These are phyloP conservation scores for Chelonus formosanus DNA, from an alignment of 2,888 invertebrate species.

Conservation along the genomic window DNA sequence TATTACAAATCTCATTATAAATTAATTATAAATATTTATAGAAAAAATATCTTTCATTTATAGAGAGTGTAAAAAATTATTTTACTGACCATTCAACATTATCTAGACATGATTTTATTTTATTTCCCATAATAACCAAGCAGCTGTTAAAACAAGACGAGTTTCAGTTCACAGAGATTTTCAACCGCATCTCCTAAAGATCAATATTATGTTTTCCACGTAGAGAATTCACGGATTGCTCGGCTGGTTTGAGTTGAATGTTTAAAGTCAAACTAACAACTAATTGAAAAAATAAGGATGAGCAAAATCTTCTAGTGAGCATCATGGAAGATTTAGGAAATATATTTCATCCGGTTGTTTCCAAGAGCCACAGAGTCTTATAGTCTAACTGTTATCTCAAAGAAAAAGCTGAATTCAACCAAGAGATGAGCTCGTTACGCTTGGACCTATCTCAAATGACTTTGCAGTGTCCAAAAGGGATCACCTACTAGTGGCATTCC, in stretches of 20 bases:
- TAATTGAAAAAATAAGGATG: not conserved
- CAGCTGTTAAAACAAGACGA: conserved; percentile 29
- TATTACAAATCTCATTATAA: no score
- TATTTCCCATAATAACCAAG: conserved; percentile 8
- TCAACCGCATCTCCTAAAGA: conserved; percentile 22
- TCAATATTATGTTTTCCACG: conserved; percentile 29
- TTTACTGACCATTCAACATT: not conserved
- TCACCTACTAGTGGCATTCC: not conserved
- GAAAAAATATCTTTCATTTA: no score
- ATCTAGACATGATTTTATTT: not conserved
- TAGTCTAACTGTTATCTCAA: conserved; percentile 5
- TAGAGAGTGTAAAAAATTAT: not conserved
- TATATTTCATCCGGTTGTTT: not conserved
- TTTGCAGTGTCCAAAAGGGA: not conserved
- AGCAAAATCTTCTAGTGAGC: conserved; percentile 4
- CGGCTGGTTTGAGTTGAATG: not conserved
- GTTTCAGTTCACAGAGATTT: conserved; percentile 17
- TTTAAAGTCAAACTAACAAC: not conserved
- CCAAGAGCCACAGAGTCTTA: no score
- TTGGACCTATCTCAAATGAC: not conserved
- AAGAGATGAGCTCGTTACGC: conserved; percentile 3
- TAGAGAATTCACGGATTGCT: not conserved
- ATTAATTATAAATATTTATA: no score
- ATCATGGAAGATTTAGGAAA: not conserved
- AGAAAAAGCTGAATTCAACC: conserved; percentile 3